phyloP scores from a whole-genome alignment of 1,140 invertebrate genomes.

The Eubasilissa regina region DNA sequence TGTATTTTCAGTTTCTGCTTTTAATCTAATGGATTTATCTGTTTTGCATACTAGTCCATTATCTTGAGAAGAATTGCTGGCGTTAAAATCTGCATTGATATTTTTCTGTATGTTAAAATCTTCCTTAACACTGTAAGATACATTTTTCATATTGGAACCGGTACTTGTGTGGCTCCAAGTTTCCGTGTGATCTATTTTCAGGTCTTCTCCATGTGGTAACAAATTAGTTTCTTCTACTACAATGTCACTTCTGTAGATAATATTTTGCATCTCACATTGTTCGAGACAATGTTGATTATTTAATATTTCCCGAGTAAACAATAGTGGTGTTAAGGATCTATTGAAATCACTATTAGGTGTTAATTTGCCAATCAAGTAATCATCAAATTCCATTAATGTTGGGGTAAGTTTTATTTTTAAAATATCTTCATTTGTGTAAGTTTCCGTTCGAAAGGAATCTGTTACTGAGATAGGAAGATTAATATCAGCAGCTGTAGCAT shows the following conservation, averaged over 20 bases:
- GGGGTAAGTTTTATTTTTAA: slow-evolving; percentile 70
- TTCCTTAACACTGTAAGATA: slow-evolving; percentile 2
- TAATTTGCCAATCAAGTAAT: slow-evolving; percentile 45
- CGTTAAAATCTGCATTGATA: slow-evolving; percentile 6
- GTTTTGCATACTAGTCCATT: slow-evolving; percentile 10
- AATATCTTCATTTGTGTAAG: slow-evolving; percentile 69
- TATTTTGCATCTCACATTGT: slow-evolving; percentile 27
- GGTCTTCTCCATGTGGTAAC: slow-evolving; percentile 28
- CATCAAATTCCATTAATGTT: slow-evolving; percentile 57
- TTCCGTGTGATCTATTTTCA: slow-evolving; percentile 1
- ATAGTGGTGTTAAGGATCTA: slow-evolving; percentile 15
- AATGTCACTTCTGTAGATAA: slow-evolving; percentile 56
- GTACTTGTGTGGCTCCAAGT: neutral
- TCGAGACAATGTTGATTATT: neutral
- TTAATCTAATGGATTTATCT: slow-evolving; percentile 4
- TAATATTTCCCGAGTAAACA: neutral
- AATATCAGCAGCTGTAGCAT: slow-evolving; percentile 59
- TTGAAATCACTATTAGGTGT: neutral
- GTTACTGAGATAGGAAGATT: slow-evolving; percentile 64
- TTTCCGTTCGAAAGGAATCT: slow-evolving; percentile 69
- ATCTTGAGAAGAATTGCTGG: neutral
- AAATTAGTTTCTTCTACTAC: slow-evolving; percentile 52
- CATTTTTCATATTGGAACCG: neutral
- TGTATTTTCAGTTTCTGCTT: slow-evolving; percentile 61
- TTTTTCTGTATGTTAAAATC: slow-evolving; percentile 17